Evolutionary conservation across 2,888 invertebrate genomes (phyloP).

Genomic region (Notodonta dromedarius): DNA sequence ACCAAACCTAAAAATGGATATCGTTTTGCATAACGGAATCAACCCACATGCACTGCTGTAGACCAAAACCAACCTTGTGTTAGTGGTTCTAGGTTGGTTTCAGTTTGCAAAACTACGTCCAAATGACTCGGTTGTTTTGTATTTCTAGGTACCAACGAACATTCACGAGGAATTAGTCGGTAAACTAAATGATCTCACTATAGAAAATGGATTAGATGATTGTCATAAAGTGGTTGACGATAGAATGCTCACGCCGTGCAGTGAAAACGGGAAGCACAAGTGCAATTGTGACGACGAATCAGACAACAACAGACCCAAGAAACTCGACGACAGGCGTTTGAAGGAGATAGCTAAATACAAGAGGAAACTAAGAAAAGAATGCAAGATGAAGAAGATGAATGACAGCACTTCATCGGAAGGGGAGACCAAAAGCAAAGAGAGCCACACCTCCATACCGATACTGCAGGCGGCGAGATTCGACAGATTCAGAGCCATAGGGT

Average conservation of each 20-base stretch:
- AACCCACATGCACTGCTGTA: no score
- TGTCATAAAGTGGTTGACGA: slow-evolving; percentile 84
- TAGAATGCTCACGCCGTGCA: slow-evolving; percentile 88
- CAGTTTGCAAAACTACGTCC: no score
- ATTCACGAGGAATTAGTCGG: slow-evolving; percentile 68
- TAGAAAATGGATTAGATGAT: slow-evolving; percentile 56
- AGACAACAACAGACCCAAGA: slow-evolving; percentile 69
- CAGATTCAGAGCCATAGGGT: slow-evolving; percentile 74
- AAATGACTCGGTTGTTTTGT: no score
- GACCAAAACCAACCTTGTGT: no score
- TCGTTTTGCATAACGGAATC: no score
- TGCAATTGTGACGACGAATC: slow-evolving; percentile 90
- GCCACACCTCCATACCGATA: slow-evolving; percentile 78
- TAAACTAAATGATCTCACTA: slow-evolving; percentile 75
- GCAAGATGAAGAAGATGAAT: slow-evolving; percentile 67
- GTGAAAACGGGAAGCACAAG: slow-evolving; percentile 90
- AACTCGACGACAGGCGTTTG: slow-evolving; percentile 67
- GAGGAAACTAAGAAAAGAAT: slow-evolving; percentile 72
- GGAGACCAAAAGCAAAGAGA: slow-evolving; percentile 62
- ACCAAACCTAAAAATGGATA: no score
- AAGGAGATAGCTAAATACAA: slow-evolving; percentile 81
- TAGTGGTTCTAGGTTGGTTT: no score
- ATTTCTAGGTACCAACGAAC: slow-evolving; percentile 34
- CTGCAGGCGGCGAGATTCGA: slow-evolving; percentile 79
- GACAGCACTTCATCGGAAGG: slow-evolving; percentile 78